Conservation (phyloP, 2,113 vertebrate genomes). For the Ahaetulla prasina region DNA sequence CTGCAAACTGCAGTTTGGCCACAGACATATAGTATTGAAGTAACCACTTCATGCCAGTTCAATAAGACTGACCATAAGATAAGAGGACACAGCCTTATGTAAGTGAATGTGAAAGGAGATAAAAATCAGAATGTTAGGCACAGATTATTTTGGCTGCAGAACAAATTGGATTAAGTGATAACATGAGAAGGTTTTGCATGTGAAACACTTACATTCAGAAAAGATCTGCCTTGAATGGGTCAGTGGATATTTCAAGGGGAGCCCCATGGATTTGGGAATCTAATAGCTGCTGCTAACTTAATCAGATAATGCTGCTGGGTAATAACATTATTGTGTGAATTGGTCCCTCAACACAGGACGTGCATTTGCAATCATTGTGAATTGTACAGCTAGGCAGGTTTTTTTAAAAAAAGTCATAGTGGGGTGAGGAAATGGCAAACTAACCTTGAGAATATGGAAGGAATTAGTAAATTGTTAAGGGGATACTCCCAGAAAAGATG, state of each 20-base stretch:
- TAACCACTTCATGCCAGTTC: neutral
- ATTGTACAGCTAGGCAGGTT: neutral
- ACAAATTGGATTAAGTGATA: neutral
- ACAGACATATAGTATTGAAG: neutral
- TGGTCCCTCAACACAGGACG: neutral
- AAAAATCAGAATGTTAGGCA: neutral
- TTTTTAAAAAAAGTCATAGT: neutral
- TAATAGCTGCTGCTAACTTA: neutral
- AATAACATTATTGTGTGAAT: neutral
- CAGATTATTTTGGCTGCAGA: neutral
- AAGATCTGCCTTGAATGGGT: neutral
- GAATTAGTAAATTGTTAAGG: neutral
- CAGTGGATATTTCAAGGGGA: neutral
- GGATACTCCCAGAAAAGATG: neutral
- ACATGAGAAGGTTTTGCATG: neutral
- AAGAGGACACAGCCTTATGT: neutral
- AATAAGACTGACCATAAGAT: neutral
- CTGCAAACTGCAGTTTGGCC: neutral
- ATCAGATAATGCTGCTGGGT: neutral
- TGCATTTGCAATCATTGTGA: neutral
- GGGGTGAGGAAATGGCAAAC: neutral
- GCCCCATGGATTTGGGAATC: neutral
- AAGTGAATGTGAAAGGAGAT: neutral
- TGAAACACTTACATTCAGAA: neutral
- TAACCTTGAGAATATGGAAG: neutral